A percentile compares a stretch with the other conserved stretches of the same genome.
phyloP scores from a whole-genome alignment of 2,797 vertebrate genomes.

The Aphelocoma californica region DNA sequence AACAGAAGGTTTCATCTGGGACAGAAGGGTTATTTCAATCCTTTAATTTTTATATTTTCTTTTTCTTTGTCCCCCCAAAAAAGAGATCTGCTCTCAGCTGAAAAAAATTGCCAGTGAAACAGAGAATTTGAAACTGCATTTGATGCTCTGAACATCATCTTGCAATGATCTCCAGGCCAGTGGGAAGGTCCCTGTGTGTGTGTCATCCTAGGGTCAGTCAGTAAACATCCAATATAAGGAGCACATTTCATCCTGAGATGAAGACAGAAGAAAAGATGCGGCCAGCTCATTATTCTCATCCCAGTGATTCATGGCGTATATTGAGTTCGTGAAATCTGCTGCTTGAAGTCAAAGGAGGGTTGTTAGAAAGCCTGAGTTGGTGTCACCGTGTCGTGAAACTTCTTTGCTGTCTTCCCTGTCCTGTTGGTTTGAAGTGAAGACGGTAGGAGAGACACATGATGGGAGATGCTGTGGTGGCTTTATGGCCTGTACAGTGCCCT shows the following conservation, averaged over 20 bases:
- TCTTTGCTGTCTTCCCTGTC: neutral
- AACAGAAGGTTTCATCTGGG: neutral
- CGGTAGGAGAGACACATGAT: rapidly evolving
- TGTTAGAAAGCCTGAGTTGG: neutral
- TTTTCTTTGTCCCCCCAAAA: rapidly evolving
- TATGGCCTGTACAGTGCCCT: rapidly evolving
- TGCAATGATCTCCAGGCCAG: neutral
- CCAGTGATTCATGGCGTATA: neutral
- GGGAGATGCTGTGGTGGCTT: neutral
- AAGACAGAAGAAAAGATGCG: neutral
- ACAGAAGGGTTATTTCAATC: neutral
- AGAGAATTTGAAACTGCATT: neutral
- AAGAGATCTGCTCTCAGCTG: neutral
- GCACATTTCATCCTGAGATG: neutral
- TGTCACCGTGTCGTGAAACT: neutral
- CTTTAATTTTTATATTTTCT: neutral
- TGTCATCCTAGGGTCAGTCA: neutral
- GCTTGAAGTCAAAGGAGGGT: neutral
- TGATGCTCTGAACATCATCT: neutral
- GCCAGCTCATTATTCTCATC: neutral
- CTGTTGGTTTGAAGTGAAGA: neutral
- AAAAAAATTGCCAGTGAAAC: constrained; percentile 20
- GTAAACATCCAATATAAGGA: neutral
- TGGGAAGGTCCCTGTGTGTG: neutral
- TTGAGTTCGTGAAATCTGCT: neutral